Conservation (phyloP, 2,797 vertebrate genomes). For the Phoxinus dragarum region DNA sequence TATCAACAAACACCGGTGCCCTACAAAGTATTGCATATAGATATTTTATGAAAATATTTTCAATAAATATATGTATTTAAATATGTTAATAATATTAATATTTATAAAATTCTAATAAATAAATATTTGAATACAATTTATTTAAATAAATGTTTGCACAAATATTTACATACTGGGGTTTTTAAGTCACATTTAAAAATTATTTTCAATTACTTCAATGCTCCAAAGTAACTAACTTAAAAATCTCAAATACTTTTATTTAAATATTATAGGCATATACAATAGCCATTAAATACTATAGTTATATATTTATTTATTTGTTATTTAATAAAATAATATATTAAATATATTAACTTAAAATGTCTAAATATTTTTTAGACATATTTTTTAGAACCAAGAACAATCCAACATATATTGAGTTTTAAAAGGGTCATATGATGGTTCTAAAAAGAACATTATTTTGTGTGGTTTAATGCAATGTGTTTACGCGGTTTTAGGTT, state of each 20-base stretch:
- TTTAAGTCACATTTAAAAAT: background rate
- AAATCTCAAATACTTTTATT: background rate
- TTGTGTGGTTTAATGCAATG: too few species aligned
- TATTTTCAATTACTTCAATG: background rate
- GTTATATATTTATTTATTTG: background rate
- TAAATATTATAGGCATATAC: background rate
- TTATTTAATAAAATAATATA: background rate
- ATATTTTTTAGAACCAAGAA: background rate
- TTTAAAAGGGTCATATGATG: too few species aligned
- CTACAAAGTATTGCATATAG: background rate
- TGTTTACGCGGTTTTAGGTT: too few species aligned
- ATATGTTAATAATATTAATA: background rate
- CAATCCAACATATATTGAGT: too few species aligned
- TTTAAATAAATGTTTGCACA: background rate
- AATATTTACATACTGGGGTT: background rate
- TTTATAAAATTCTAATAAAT: background rate
- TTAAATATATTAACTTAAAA: too few species aligned
- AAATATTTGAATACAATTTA: background rate
- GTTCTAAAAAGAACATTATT: too few species aligned
- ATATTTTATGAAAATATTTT: background rate
- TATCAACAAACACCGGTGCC: background rate
- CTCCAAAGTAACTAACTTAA: background rate
- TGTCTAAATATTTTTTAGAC: background rate
- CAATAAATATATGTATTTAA: background rate
- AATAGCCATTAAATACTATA: background rate